Evolutionary conservation across 1,140 invertebrate species (phyloP).

Genomic region (Hydropsyche tenuis): DNA sequence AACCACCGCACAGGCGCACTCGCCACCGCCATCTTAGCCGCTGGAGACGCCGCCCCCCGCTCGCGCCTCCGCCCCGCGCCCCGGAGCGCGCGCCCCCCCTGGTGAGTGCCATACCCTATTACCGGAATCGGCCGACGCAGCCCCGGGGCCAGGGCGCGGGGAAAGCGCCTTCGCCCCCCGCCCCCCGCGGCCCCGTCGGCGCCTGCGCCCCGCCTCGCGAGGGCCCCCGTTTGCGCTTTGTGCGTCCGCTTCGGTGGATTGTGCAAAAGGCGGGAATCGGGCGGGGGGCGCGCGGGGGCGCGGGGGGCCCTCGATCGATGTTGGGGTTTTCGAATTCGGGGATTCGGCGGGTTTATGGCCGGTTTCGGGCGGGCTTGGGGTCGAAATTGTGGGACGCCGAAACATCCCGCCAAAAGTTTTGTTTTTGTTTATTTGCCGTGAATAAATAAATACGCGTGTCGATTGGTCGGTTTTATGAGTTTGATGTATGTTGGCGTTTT

Average conservation of each 20-base stretch:
- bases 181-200: not conserved
- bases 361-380: too few relatives aligned
- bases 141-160: too few relatives aligned
- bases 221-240: not conserved
- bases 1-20: not conserved
- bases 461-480: too few relatives aligned
- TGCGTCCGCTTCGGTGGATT: not conserved
- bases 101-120: too few relatives aligned
- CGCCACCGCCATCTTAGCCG: conserved; percentile 21
- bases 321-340: not conserved
- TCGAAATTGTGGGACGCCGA: too few relatives aligned
- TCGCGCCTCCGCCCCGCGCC: not conserved
- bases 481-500: too few relatives aligned
- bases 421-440: too few relatives aligned
- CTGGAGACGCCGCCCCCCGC: conserved; percentile 16
- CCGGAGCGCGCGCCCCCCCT: too few relatives aligned
- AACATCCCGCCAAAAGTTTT: not conserved
- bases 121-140: not conserved
- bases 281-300: too few relatives aligned
- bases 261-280: too few relatives aligned
- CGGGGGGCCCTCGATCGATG: not conserved
- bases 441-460: too few relatives aligned
- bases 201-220: not conserved
- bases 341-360: too few relatives aligned
- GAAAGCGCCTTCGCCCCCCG: not conserved